phyloP scores from a whole-genome alignment of 2,888 invertebrate species.

The Selenia dentaria region DNA sequence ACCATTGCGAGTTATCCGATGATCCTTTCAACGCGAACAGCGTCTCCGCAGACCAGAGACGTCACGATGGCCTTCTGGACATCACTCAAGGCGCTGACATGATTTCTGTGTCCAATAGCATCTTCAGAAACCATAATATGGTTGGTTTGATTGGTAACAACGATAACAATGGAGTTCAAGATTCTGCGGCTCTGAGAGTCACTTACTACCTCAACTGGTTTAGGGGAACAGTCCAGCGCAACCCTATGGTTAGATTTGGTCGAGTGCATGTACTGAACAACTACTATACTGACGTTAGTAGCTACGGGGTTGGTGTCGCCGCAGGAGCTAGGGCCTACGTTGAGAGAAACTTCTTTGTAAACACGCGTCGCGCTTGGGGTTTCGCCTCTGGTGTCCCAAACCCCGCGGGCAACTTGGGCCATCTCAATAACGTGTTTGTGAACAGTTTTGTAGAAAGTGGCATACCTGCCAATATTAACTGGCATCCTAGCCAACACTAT shows the following conservation, averaged over 20 bases:
- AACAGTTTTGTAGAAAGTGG: no score
- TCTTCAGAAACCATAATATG: slow-evolving; percentile 26
- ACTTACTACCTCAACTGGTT: slow-evolving; percentile 26
- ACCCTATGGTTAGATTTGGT: slow-evolving; percentile 19
- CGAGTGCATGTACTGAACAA: slow-evolving; percentile 21
- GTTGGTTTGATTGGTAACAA: slow-evolving; percentile 19
- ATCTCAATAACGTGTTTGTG: no score
- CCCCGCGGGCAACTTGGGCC: no score
- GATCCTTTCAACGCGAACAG: no score
- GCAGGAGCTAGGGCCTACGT: slow-evolving; percentile 7
- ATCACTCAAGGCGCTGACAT: slow-evolving; percentile 16
- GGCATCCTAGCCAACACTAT: no score
- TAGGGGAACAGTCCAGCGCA: slow-evolving; percentile 13
- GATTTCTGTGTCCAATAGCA: slow-evolving; percentile 24
- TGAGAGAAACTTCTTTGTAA: slow-evolving; percentile 17
- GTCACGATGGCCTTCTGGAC: slow-evolving; percentile 25
- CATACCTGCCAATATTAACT: no score
- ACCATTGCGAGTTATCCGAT: no score
- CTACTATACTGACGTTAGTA: slow-evolving; percentile 17
- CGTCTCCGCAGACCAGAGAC: slow-evolving; percentile 13
- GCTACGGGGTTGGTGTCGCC: slow-evolving; percentile 16
- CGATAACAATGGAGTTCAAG: slow-evolving; percentile 10
- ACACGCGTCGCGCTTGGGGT: no score
- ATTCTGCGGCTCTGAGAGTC: slow-evolving; percentile 17
- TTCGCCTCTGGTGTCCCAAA: no score